Conservation (phyloP, 2,797 vertebrate species). For the Phoxinus dragarum region DNA sequence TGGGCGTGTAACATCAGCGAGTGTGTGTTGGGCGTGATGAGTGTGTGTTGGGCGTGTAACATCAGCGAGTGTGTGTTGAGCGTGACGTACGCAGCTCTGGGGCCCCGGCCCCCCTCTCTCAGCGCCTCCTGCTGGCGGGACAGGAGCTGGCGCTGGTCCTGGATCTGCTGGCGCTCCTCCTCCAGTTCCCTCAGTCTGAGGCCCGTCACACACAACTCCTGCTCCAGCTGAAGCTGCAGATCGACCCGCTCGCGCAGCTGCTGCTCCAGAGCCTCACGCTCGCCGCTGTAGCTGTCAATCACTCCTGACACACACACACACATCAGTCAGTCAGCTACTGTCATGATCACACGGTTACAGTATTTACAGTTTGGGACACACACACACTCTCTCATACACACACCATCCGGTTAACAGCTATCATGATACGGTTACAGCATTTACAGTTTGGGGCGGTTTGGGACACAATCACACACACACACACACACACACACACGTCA, state of each 20-base stretch:
- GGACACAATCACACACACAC: too few species aligned
- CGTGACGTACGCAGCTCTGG: constrained; percentile 87
- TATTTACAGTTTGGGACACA: too few species aligned
- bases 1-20: fast-evolving
- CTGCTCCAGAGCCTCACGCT: constrained; percentile 88
- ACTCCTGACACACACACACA: constrained; percentile 77
- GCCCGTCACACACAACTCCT: constrained; percentile 88
- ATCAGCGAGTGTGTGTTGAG: not conserved
- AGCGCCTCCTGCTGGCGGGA: constrained; percentile 91
- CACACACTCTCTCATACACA: not conserved
- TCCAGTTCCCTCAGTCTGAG: constrained; percentile 92
- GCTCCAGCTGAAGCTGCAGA: constrained; percentile 86
- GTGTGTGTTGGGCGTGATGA: not conserved
- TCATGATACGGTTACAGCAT: too few species aligned
- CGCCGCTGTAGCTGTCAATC: constrained; percentile 93
- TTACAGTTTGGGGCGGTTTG: too few species aligned
- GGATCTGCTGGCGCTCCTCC: constrained; percentile 87
- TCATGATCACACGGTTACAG: not conserved
- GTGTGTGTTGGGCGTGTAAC: too few species aligned
- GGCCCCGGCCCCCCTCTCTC: constrained; percentile 84
- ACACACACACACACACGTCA: constrained; percentile 28
- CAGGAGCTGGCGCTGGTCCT: constrained; percentile 88
- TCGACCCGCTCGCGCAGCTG: constrained; percentile 88
- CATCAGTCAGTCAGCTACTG: constrained; percentile 70
- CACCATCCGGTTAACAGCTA: too few species aligned